phyloP scores from a whole-genome alignment of 2,888 invertebrate species.

The Cosmopolites sordidus region DNA sequence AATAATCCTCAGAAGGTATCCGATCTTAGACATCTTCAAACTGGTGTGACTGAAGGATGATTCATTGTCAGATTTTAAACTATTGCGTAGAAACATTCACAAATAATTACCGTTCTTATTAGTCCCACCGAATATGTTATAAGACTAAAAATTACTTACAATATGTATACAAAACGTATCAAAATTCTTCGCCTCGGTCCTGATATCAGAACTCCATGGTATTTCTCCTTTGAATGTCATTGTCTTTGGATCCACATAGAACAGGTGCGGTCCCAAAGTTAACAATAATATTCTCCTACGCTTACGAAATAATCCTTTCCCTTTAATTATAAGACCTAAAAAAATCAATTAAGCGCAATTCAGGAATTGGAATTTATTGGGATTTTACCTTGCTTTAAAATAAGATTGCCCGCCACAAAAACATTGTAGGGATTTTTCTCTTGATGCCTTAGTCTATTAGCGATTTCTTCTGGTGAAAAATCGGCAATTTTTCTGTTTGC shows the following conservation, averaged over 20 bases:
- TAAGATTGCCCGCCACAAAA: conserved; percentile 87
- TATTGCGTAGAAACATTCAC: too few relatives aligned
- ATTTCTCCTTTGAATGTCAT: conserved; percentile 97
- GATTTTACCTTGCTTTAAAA: conserved; percentile 78
- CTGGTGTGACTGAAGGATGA: too few relatives aligned
- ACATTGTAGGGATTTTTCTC: conserved; percentile 69
- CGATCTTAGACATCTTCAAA: too few relatives aligned
- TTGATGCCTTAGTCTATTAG: conserved; percentile 66
- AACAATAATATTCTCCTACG: conserved; percentile 91
- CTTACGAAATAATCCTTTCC: conserved; percentile 90
- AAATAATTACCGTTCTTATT: too few relatives aligned
- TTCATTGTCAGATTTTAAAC: too few relatives aligned
- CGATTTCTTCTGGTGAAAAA: conserved; percentile 62
- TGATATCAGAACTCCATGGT: conserved; percentile 84
- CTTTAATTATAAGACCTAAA: conserved; percentile 73
- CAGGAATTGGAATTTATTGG: not conserved
- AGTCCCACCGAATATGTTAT: too few relatives aligned
- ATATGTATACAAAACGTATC: conserved; percentile 97
- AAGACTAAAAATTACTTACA: too few relatives aligned
- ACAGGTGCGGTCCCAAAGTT: conserved; percentile 91
- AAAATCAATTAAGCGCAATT: not conserved
- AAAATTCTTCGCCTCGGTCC: conserved; percentile 93
- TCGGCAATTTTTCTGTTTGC: conserved; percentile 54
- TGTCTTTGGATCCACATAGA: conserved; percentile 91
- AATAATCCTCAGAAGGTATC: too few relatives aligned